These are phyloP conservation scores for Synaphobranchus kaupii DNA, from an alignment of 2,797 vertebrate species.

Conservation along the genomic window DNA sequence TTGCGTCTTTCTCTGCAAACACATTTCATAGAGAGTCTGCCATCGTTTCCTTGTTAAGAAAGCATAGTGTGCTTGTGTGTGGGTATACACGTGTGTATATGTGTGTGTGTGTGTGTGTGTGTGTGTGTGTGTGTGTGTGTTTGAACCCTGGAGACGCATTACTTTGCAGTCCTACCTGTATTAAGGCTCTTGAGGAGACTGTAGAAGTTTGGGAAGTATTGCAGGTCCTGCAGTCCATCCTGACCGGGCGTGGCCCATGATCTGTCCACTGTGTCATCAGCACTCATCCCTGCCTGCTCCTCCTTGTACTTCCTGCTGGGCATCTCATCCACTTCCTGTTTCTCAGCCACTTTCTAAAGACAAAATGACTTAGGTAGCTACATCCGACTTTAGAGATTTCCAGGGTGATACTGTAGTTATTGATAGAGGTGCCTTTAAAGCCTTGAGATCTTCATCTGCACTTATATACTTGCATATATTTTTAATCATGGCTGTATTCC, in stretches of 20 bases:
- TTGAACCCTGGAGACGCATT: background rate
- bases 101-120: background rate
- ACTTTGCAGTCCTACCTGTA: slow-evolving; percentile 74
- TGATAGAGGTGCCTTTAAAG: background rate
- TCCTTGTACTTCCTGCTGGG: slow-evolving; percentile 25
- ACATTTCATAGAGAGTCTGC: background rate
- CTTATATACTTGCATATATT: background rate
- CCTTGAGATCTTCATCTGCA: background rate
- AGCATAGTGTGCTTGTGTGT: background rate
- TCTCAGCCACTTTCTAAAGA: background rate
- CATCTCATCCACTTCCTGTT: slow-evolving; percentile 24
- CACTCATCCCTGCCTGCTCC: slow-evolving; percentile 48
- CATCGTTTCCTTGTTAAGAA: background rate
- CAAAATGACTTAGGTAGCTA: background rate
- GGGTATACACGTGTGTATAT: background rate
- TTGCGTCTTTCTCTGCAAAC: slow-evolving; percentile 82
- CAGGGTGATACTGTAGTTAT: background rate
- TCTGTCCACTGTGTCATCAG: slow-evolving; percentile 69
- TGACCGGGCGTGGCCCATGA: slow-evolving; percentile 73
- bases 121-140: background rate
- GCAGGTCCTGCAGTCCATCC: slow-evolving; percentile 91
- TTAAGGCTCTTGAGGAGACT: slow-evolving; percentile 90
- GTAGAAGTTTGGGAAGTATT: slow-evolving; percentile 98
- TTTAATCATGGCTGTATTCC: no score
- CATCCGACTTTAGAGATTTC: background rate